Percentiles rank a stretch among this genome's conserved stretches.
phyloP scores from a whole-genome alignment of 1,140 invertebrate species.

The Callitettix versicolor region DNA sequence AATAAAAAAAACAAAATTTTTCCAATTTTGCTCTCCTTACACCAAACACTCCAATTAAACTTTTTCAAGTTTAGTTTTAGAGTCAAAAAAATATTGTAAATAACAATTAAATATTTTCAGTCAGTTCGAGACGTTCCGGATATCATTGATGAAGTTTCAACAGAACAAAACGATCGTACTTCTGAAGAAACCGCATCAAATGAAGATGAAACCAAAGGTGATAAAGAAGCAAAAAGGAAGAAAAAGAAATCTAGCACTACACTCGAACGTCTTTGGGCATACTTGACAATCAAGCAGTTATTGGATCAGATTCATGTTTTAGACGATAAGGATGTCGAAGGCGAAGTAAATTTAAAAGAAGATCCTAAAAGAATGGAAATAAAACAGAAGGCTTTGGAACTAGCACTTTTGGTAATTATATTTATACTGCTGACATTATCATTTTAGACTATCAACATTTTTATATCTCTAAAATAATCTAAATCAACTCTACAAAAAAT shows the following conservation, averaged over 20 bases:
- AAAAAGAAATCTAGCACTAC: slow-evolving; percentile 27
- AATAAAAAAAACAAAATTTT: no score
- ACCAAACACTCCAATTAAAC: no score
- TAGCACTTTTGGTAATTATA: slow-evolving; percentile 37
- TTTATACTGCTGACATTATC: no score
- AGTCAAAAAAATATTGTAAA: no score
- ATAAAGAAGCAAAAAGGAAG: slow-evolving; percentile 11
- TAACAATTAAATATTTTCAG: no score
- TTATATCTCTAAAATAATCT: no score
- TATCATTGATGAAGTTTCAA: slow-evolving; percentile 5
- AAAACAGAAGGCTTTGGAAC: slow-evolving; percentile 35
- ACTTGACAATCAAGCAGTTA: slow-evolving; percentile 53
- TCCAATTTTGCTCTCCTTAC: no score
- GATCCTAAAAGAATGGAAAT: slow-evolving; percentile 13
- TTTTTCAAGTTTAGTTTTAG: no score
- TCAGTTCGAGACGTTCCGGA: slow-evolving; percentile 25
- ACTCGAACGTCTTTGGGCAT: slow-evolving; percentile 57
- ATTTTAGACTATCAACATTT: not conserved
- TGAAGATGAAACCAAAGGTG: not conserved
- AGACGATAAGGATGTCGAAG: slow-evolving; percentile 38
- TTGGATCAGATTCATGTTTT: slow-evolving; percentile 48
- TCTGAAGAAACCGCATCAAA: not conserved
- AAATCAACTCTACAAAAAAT: not conserved
- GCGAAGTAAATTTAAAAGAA: not conserved
- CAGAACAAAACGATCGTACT: not conserved